These are phyloP conservation scores for Julus scanicus DNA, from an alignment of 2,888 invertebrate genomes.

Conservation along the genomic window DNA sequence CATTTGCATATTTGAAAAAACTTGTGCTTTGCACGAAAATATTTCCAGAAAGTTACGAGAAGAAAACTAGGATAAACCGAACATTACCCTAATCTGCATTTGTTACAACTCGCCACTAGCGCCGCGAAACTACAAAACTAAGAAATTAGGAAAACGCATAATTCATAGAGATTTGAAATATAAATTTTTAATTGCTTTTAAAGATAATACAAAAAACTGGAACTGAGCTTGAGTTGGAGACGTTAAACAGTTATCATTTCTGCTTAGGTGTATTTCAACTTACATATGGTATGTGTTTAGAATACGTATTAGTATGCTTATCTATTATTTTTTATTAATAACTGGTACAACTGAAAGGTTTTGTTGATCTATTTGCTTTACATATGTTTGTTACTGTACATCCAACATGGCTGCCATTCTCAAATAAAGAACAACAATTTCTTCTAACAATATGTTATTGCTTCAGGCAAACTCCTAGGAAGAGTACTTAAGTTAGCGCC, in stretches of 20 bases:
- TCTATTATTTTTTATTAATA: slow-evolving; percentile 47
- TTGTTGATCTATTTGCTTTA: slow-evolving; percentile 45
- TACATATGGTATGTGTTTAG: slow-evolving; percentile 47
- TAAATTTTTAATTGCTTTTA: slow-evolving; percentile 50
- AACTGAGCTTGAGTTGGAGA: slow-evolving; percentile 51
- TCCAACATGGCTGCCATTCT: slow-evolving; percentile 46
- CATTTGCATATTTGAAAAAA: too few species aligned
- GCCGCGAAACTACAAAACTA: not conserved
- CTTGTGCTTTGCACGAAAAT: too few species aligned
- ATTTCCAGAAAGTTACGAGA: too few species aligned
- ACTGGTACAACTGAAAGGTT: slow-evolving; percentile 31
- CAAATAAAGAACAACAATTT: slow-evolving; percentile 48
- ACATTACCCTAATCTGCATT: not conserved
- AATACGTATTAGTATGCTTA: slow-evolving; percentile 52
- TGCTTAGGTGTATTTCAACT: slow-evolving; percentile 46
- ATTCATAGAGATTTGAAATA: slow-evolving; percentile 51
- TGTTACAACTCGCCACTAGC: not conserved
- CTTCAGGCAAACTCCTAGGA: slow-evolving; percentile 50
- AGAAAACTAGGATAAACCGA: not conserved
- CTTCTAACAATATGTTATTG: slow-evolving; percentile 49
- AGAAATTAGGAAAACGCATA: not conserved
- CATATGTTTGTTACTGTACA: slow-evolving; percentile 49
- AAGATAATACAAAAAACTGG: slow-evolving; percentile 53
- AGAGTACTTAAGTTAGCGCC: slow-evolving; percentile 19
- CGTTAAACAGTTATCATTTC: slow-evolving; percentile 48